Percentiles rank a stretch among this genome's conserved stretches.
phyloP scores from a whole-genome alignment of 2,888 invertebrate species.

The Leptopilina myrica region DNA sequence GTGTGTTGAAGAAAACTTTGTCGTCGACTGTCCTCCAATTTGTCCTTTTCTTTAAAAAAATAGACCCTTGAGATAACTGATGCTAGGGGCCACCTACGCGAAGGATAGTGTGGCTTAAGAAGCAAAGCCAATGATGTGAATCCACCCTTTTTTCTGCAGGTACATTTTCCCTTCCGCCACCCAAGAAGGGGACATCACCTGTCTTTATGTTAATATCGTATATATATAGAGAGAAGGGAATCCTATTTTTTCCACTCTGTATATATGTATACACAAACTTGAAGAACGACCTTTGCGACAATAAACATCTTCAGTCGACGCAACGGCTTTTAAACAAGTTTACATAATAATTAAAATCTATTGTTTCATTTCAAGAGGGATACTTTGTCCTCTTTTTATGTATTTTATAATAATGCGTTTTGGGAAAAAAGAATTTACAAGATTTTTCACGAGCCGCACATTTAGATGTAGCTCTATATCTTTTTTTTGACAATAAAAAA shows the following conservation, averaged over 20 bases:
- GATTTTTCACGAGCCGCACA: no score
- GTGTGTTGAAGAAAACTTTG: background rate
- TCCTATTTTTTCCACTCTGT: background rate
- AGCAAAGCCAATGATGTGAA: slow-evolving; percentile 16
- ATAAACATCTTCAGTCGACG: background rate
- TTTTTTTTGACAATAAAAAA: no score
- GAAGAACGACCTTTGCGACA: background rate
- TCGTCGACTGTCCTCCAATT: background rate
- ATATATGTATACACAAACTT: background rate
- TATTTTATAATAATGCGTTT: no score
- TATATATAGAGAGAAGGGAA: background rate
- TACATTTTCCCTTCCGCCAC: slow-evolving; percentile 33
- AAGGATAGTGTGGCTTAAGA: slow-evolving; percentile 15
- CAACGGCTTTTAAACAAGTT: background rate
- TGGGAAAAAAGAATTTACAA: no score
- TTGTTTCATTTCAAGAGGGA: background rate
- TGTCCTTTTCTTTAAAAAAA: background rate
- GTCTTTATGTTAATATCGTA: slow-evolving; percentile 25
- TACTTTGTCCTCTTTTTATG: no score
- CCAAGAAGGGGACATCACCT: slow-evolving; percentile 36
- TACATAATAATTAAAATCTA: slow-evolving; percentile 6
- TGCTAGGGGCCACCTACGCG: slow-evolving; percentile 29
- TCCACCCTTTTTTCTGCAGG: slow-evolving; percentile 32
- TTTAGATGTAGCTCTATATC: no score
- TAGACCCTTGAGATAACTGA: slow-evolving; percentile 5